A percentile compares a stretch with the other conserved stretches of the same genome.
phyloP scores from a whole-genome alignment of 2,888 invertebrate species.

The Marronus borbonicus region DNA sequence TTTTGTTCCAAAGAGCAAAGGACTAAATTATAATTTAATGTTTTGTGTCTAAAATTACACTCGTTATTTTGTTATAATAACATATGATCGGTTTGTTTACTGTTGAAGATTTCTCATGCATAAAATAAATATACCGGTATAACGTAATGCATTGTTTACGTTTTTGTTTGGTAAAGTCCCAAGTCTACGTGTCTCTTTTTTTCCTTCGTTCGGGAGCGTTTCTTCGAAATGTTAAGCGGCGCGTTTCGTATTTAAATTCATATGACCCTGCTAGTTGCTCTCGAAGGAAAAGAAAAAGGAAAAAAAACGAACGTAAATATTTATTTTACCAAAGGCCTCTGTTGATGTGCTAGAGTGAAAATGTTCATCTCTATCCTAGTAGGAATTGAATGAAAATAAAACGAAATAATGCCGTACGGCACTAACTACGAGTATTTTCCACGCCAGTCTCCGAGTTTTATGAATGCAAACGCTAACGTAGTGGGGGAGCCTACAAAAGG shows the following conservation, averaged over 20 bases:
- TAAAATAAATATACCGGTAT: conserved; percentile 7
- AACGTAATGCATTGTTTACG: conserved; percentile 29
- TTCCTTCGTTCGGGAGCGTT: not conserved
- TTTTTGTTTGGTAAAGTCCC: conserved; percentile 4
- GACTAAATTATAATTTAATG: conserved; percentile 1
- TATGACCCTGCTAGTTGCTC: conserved; percentile 1
- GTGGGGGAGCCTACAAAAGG: conserved; percentile 40
- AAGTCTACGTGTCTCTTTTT: not conserved
- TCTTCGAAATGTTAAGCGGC: not conserved
- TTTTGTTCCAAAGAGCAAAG: not conserved
- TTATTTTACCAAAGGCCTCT: conserved; percentile 27
- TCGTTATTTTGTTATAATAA: conserved; percentile 10
- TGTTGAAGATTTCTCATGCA: conserved; percentile 13
- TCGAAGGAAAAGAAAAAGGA: not conserved
- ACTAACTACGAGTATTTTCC: not conserved
- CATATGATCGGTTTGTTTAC: conserved; percentile 36
- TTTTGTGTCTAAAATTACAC: conserved; percentile 26
- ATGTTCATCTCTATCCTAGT: conserved; percentile 13
- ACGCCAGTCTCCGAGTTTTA: conserved; percentile 25
- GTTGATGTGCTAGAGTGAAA: not conserved
- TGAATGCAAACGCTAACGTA: conserved; percentile 30
- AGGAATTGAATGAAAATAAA: conserved; percentile 40
- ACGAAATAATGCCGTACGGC: conserved; percentile 24
- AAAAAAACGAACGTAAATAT: conserved; percentile 31
- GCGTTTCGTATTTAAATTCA: conserved; percentile 13